Conservation (phyloP, 2,113 vertebrate genomes). For the Calidris pygmaea region DNA sequence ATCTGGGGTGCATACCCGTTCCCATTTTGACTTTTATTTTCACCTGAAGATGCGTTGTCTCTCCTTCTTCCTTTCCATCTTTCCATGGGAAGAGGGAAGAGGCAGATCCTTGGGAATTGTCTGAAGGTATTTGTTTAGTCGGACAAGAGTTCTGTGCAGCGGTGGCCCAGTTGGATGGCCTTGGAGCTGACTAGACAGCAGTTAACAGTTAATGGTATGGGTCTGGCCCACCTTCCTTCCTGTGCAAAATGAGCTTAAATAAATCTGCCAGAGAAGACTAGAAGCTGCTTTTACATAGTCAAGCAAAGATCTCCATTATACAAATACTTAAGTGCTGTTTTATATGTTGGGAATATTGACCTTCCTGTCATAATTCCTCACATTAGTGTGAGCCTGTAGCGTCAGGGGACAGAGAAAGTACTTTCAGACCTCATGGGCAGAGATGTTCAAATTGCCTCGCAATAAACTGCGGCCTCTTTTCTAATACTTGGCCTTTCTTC, state of each 20-base stretch:
- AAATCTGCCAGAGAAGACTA: neutral
- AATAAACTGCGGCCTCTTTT: slow-evolving; percentile 16
- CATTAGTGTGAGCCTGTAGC: neutral
- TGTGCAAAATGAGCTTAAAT: slow-evolving; percentile 53
- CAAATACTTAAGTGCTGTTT: neutral
- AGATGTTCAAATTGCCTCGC: neutral
- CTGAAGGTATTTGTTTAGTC: slow-evolving; percentile 46
- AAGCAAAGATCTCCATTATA: neutral
- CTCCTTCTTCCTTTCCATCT: neutral
- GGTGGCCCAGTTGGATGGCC: slow-evolving; percentile 50
- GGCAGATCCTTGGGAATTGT: slow-evolving; percentile 33
- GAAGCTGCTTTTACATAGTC: slow-evolving; percentile 3
- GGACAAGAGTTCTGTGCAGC: slow-evolving; percentile 30
- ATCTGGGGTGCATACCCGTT: neutral
- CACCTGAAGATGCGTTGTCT: neutral
- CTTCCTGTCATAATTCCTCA: neutral
- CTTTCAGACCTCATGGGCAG: neutral
- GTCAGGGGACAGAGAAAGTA: neutral
- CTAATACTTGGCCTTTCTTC: slow-evolving; percentile 27
- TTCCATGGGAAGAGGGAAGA: neutral
- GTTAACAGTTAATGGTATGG: slow-evolving; percentile 53
- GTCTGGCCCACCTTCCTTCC: slow-evolving; percentile 40
- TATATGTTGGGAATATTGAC: neutral
- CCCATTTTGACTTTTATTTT: neutral
- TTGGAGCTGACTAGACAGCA: slow-evolving; percentile 43